These are phyloP conservation scores for Microcebus griseorufus DNA, from an alignment of 2,113 vertebrate species.

Conservation along the genomic window DNA sequence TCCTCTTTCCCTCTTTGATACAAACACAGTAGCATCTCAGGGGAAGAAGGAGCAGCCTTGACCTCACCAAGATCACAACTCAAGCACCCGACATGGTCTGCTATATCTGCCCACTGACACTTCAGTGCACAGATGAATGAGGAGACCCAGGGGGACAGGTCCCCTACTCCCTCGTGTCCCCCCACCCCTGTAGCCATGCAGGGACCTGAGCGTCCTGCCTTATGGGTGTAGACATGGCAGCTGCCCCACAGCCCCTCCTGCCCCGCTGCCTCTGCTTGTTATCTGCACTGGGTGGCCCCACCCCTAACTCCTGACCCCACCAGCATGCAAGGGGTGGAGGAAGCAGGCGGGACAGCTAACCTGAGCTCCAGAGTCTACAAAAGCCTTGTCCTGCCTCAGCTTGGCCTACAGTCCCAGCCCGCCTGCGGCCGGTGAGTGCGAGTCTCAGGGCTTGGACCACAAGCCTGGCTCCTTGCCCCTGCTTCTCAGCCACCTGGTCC, in stretches of 20 bases:
- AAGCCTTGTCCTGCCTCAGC: neutral
- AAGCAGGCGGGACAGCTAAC: neutral
- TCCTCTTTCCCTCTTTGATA: neutral
- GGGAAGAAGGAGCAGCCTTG: neutral
- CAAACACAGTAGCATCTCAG: neutral
- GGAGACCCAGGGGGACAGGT: neutral
- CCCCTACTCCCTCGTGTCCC: too few species aligned
- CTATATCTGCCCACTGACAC: too few species aligned
- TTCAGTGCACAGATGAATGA: neutral
- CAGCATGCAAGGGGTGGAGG: too few species aligned
- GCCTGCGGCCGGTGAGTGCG: rapidly evolving
- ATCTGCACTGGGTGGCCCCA: neutral
- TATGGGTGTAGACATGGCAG: neutral
- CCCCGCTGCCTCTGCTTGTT: neutral
- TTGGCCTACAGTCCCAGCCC: neutral
- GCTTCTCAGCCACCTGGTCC: neutral
- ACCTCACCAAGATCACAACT: neutral
- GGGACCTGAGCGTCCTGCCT: neutral
- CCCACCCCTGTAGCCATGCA: neutral
- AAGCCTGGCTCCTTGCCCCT: neutral
- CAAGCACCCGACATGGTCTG: neutral
- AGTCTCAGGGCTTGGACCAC: neutral
- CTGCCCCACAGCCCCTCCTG: neutral
- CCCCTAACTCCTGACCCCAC: neutral
- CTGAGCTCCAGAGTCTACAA: neutral